These are phyloP conservation scores for Stictocephala bisonia DNA, from an alignment of 2,888 invertebrate genomes.

Conservation along the genomic window DNA sequence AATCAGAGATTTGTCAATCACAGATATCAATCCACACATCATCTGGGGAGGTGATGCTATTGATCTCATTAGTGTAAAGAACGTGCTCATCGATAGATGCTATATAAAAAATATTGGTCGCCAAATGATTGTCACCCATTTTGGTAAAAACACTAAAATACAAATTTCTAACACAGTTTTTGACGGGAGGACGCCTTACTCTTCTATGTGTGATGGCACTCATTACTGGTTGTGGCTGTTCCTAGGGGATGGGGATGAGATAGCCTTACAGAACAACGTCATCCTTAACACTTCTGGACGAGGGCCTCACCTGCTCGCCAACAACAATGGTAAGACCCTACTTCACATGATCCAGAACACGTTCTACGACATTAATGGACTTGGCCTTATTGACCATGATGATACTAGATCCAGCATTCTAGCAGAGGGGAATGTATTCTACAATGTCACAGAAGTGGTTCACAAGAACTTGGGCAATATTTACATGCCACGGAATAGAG, in stretches of 20 bases:
- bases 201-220: slow-evolving; percentile 28
- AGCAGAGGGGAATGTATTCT: slow-evolving; percentile 1
- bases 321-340: neutral
- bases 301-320: slow-evolving; percentile 20
- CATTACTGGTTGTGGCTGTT: slow-evolving; percentile 46
- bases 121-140: slow-evolving; percentile 36
- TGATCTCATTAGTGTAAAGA: neutral
- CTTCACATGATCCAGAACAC: slow-evolving; percentile 17
- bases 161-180: slow-evolving; percentile 18
- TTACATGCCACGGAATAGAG: neutral
- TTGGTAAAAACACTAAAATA: neutral
- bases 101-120: slow-evolving; percentile 39
- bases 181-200: slow-evolving; percentile 32
- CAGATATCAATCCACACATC: slow-evolving; percentile 36
- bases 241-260: slow-evolving; percentile 28
- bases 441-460: neutral
- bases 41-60: slow-evolving; percentile 45
- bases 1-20: slow-evolving; percentile 25
- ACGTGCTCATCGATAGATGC: slow-evolving; percentile 19
- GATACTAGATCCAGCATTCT: neutral
- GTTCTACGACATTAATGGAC: neutral
- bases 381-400: slow-evolving; percentile 2
- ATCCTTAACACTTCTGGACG: slow-evolving; percentile 30
- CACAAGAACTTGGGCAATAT: neutral
- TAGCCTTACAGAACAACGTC: slow-evolving; percentile 30